A percentile compares a stretch with the other conserved stretches of the same genome.
Evolutionary conservation across 2,113 vertebrate species (phyloP).

Genomic region (Opisthocomus hoazin): DNA sequence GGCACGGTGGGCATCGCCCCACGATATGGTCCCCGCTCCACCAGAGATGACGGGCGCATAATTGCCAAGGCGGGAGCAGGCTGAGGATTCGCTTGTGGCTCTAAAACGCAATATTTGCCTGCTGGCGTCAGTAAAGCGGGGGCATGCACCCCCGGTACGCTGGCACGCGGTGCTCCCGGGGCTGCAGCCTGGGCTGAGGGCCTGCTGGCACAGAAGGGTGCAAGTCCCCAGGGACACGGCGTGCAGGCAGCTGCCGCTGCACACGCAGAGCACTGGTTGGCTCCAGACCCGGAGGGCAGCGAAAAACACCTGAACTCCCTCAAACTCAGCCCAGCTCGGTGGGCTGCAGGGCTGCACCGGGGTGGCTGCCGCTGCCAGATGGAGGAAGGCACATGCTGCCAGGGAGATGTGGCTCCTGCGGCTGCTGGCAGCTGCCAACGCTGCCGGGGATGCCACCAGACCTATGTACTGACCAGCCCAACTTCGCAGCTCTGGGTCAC

Average conservation of each 20-base stretch:
- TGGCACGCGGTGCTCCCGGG: background rate
- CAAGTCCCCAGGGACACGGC: no score
- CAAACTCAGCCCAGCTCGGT: no score
- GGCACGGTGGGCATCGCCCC: background rate
- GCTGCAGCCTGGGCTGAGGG: background rate
- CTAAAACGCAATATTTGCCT: rapidly evolving
- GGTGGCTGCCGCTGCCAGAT: background rate
- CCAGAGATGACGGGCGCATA: rapidly evolving
- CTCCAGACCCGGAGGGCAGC: background rate
- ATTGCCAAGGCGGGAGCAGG: background rate
- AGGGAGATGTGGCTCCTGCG: background rate
- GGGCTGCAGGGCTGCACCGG: background rate
- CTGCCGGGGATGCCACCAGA: background rate
- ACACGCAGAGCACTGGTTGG: rapidly evolving
- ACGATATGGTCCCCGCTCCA: rapidly evolving
- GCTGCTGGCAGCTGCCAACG: background rate
- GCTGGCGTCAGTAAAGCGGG: rapidly evolving
- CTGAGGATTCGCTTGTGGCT: background rate
- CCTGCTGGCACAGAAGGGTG: no score
- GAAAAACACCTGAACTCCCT: background rate
- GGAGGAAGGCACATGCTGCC: background rate
- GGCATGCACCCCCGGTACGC: rapidly evolving
- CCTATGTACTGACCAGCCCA: no score
- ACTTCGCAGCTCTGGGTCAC: background rate
- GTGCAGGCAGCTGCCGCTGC: background rate